Evolutionary conservation across 1,140 invertebrate species (phyloP), one percentile per base, ranked within the genome.

Genomic region (Chlorops oryzae): DNA sequence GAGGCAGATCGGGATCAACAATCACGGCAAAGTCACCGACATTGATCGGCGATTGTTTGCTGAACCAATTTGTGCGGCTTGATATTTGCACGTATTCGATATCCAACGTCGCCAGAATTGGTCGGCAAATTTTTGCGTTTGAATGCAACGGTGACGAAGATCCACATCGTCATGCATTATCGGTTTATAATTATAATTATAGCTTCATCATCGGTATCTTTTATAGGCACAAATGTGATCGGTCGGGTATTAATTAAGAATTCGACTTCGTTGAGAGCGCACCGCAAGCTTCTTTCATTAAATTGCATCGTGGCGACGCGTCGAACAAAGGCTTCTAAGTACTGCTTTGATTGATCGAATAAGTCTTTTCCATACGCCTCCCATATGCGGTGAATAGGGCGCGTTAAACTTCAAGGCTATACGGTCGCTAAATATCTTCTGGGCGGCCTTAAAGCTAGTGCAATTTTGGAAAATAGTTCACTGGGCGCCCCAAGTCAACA

Each of bases 321-420:
- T 32, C 28, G n/a, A n/a, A 32, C 28, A n/a, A n/a, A 9, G 7
- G 28, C 28, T 7, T 7, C n/a, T 9, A 9, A 32, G 28, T 9
- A n/a, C n/a, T n/a, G 7, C n/a, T 32, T 32, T 32, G 10, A 50
- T 27, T 3, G 51, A 40, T 17, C 51, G 46, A 3, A 61, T 50
- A 5, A 50, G 34, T 1, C 50, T 12, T 20, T 60, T 54, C 58
- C 58, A 59, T n/a, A n/a, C n/a, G n/a, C n/a, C n/a, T n/a, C n/a
- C n/a, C n/a, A n/a, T n/a, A n/a, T n/a, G n/a, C n/a, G 62, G 61
- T n/a, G 62, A 37, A 0, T 27, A 13, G 2, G 62, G 60, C 6
- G 62, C 58, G 13, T 58, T 65, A 34, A 67, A 65, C 0, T 56
- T 22, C 62, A 60, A 64, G 7, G 45, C 27, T 17, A 57, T 50